Evolutionary conservation across 1,140 invertebrate genomes (phyloP).

Genomic region (Teleopsis dalmanni): DNA sequence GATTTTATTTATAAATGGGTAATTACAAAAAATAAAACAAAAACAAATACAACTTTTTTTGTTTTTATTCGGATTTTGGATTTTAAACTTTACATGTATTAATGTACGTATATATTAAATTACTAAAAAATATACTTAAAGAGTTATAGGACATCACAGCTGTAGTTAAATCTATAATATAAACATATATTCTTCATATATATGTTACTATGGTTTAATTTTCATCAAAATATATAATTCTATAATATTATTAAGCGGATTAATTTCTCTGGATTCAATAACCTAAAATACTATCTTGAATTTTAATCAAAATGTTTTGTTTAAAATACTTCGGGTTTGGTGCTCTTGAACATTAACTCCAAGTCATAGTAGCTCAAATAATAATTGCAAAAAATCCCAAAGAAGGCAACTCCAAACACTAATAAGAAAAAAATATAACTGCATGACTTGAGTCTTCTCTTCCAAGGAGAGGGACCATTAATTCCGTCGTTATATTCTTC

Average conservation of each 20-base stretch:
- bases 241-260: no score
- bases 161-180: no score
- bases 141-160: constrained; percentile 8
- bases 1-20: no score
- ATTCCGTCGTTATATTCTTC: no score
- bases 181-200: no score
- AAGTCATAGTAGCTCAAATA: constrained; percentile 15
- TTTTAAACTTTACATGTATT: no score
- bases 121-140: background rate
- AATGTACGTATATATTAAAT: background rate
- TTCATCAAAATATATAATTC: no score
- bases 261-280: no score
- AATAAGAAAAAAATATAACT: constrained; percentile 14
- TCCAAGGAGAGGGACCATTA: constrained; percentile 11
- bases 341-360: constrained; percentile 16
- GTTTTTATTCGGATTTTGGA: background rate
- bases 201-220: no score
- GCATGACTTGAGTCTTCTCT: constrained; percentile 12
- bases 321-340: constrained; percentile 14
- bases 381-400: constrained; percentile 11
- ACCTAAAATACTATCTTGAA: no score
- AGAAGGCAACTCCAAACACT: constrained; percentile 9
- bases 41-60: background rate
- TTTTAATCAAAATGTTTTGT: no score
- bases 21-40: background rate